Conservation (phyloP, 23 tunicate genomes). For the Trididemnum miniatum region DNA sequence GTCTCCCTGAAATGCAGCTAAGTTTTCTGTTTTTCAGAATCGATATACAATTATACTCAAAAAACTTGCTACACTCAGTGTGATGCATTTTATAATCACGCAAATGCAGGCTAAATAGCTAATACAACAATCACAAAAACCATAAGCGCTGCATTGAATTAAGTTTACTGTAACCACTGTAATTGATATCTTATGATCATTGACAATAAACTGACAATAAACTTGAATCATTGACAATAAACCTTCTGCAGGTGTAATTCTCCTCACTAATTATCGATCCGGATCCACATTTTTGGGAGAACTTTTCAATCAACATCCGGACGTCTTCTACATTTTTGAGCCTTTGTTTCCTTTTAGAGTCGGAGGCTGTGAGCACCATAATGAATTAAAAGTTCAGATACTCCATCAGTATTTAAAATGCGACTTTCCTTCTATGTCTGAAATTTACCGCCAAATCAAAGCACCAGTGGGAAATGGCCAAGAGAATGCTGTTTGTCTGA, state of each 20-base stretch:
- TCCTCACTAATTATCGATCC: slow-evolving; percentile 88
- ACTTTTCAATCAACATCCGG: slow-evolving; percentile 91
- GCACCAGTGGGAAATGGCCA: slow-evolving; percentile 9
- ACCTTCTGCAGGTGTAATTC: slow-evolving; percentile 69
- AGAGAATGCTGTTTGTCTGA: slow-evolving; percentile 47
- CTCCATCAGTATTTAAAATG: slow-evolving; percentile 51
- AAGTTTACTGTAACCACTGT: too few relatives aligned
- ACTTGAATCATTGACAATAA: too few relatives aligned
- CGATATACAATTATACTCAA: too few relatives aligned
- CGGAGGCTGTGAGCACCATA: slow-evolving; percentile 23
- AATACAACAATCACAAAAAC: too few relatives aligned
- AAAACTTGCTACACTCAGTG: too few relatives aligned
- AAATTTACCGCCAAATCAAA: slow-evolving; percentile 30
- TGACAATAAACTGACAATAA: too few relatives aligned
- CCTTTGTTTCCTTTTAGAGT: slow-evolving; percentile 77
- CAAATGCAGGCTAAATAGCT: too few relatives aligned
- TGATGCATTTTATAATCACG: too few relatives aligned
- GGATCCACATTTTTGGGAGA: slow-evolving; percentile 95
- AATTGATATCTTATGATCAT: too few relatives aligned
- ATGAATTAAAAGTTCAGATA: slow-evolving; percentile 1
- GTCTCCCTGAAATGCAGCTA: too few relatives aligned
- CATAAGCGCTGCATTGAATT: too few relatives aligned
- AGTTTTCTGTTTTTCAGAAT: too few relatives aligned
- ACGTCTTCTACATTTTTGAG: slow-evolving; percentile 84
- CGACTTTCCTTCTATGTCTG: slow-evolving; percentile 50